phyloP scores from a whole-genome alignment of 2,797 vertebrate species.

The Chaenodraco wilsoni region DNA sequence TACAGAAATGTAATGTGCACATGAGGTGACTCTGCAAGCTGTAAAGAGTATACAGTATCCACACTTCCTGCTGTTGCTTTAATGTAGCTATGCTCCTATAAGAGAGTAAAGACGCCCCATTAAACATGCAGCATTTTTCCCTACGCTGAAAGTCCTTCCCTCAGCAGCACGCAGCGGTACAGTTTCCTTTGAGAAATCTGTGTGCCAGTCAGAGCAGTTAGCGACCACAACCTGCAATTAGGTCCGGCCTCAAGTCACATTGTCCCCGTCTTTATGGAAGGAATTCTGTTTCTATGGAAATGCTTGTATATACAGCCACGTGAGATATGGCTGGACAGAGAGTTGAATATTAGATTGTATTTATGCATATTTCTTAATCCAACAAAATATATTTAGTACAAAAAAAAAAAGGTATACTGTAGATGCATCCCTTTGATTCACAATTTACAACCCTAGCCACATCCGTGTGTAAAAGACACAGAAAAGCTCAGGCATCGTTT shows the following conservation, averaged over 20 bases:
- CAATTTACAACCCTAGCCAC: not conserved
- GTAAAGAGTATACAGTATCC: not conserved
- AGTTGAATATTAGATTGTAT: slow-evolving; percentile 6
- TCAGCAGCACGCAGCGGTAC: slow-evolving; percentile 55
- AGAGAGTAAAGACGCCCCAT: slow-evolving; percentile 17
- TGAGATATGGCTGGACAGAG: slow-evolving; percentile 24
- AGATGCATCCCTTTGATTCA: not conserved
- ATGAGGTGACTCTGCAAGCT: slow-evolving; percentile 5
- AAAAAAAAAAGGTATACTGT: not conserved
- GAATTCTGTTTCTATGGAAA: slow-evolving; percentile 79
- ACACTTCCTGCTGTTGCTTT: slow-evolving; percentile 9
- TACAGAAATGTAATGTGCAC: not conserved
- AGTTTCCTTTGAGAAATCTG: slow-evolving; percentile 62
- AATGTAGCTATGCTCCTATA: not conserved
- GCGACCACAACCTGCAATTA: slow-evolving; percentile 74
- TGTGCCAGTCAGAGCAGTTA: slow-evolving; percentile 58
- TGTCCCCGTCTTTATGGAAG: slow-evolving; percentile 68
- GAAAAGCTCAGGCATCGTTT: not conserved
- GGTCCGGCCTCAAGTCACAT: slow-evolving; percentile 68
- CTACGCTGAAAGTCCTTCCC: slow-evolving; percentile 45
- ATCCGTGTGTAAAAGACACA: not conserved
- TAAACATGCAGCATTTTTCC: slow-evolving; percentile 58
- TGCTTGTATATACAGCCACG: slow-evolving; percentile 48
- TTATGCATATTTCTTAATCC: not conserved
- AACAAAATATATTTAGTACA: not conserved